Base-by-base conservation (phyloP, 2,888 invertebrate species). In the Drosophila infuscata region DNA sequence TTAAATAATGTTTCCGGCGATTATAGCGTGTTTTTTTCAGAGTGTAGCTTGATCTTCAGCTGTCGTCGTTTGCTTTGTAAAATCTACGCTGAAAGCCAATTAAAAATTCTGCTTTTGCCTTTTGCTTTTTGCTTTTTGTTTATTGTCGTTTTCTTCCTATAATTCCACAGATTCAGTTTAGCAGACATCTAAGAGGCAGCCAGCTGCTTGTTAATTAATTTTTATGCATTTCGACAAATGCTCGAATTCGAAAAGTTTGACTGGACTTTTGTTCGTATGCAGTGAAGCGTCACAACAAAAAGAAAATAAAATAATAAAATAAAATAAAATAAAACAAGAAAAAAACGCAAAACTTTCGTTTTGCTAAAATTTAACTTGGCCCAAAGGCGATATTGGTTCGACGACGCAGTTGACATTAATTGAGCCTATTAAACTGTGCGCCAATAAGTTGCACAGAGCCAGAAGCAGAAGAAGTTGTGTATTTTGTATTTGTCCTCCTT, bases 211-310 rank as follows among this genome's bases (percentile, higher is more conserved):
- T 89, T 90, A 90, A 90, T 87, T 90, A 90, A 90, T 82, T 84
- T 90, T 87, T 80, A 90, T 90, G 89, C 89, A 90, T 80, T 90
- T 80, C 73, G 60, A 80, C 88, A 75, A 89, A 76, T 77, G 76
- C 88, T 86, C 74, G 29, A 70, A 83, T 69, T 61, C 66, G 70
- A 80, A 82, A 81, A 88, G 62, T 80, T 80, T 68, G 52, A 64
- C 53, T 58, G 52, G 49, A 48, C 43, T 72, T 61, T 67, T 65
- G 65, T 74, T 74, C 38, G 74, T 69, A 74, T 74, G 74, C 74
- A 83, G 51, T 75, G 61, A 65, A 80, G 71, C 87, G 76, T 48
- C 60, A 58, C 62, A 78, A 63, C 36, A 52, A 70, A 30, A 63
- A 32, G 0, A 11, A 35, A 15, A 43, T 6, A 3, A 41, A n/a